Conservation (phyloP, 1,140 invertebrate genomes). For the Sminthurides bifidus region DNA sequence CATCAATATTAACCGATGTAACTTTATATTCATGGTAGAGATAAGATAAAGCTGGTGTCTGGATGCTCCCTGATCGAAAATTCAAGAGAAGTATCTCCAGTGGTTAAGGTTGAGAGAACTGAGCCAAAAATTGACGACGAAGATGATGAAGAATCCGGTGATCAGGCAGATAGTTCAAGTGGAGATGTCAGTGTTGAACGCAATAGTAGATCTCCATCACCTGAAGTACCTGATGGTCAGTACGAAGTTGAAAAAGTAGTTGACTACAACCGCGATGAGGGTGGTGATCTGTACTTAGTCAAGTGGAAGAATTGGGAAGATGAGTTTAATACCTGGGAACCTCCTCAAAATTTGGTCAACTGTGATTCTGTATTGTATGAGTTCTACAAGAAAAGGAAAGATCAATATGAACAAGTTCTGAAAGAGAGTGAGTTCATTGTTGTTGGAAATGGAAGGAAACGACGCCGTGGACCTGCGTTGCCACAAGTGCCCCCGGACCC, state of each 20-base stretch:
- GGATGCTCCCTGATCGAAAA: too few relatives aligned
- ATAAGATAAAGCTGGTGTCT: too few relatives aligned
- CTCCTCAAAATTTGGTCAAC: conserved; percentile 17
- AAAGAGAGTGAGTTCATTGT: conserved; percentile 32
- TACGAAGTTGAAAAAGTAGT: conserved; percentile 35
- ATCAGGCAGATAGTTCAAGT: too few relatives aligned
- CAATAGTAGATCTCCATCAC: conserved; percentile 9
- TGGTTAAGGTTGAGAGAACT: too few relatives aligned
- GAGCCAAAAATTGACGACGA: too few relatives aligned
- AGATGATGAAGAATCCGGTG: too few relatives aligned
- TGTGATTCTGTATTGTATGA: conserved; percentile 10
- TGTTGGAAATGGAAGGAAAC: conserved; percentile 15
- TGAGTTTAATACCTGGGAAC: conserved; percentile 28
- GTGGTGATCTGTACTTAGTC: conserved; percentile 17
- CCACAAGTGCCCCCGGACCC: conserved; percentile 25
- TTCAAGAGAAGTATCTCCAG: too few relatives aligned
- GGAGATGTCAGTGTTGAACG: too few relatives aligned
- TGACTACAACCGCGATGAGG: conserved; percentile 23
- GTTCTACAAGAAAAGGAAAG: conserved; percentile 17
- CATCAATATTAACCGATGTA: too few relatives aligned
- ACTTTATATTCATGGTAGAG: too few relatives aligned
- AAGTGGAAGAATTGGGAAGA: conserved; percentile 30
- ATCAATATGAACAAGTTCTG: conserved; percentile 14
- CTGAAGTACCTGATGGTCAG: conserved; percentile 13
- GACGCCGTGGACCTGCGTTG: conserved; percentile 1